These are phyloP conservation scores for Spodoptera picta DNA, from an alignment of 2,888 invertebrate species.

Conservation along the genomic window DNA sequence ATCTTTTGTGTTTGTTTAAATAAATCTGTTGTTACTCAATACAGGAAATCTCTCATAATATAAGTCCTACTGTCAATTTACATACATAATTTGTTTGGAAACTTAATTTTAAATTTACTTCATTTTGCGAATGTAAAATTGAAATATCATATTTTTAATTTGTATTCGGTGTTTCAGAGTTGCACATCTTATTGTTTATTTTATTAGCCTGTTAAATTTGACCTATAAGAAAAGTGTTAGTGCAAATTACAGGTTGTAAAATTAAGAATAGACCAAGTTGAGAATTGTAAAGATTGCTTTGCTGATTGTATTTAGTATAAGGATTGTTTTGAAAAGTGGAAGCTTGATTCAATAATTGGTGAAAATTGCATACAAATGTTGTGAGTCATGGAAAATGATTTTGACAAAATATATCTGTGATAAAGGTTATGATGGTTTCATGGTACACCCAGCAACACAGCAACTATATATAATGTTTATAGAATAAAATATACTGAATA, in stretches of 20 bases:
- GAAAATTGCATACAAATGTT: slow-evolving; percentile 49
- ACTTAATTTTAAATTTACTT: slow-evolving; percentile 1
- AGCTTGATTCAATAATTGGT: slow-evolving; percentile 45
- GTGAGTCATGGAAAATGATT: slow-evolving; percentile 52
- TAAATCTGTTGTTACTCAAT: slow-evolving; percentile 16
- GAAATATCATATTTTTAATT: no score
- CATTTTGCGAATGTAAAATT: slow-evolving; percentile 8
- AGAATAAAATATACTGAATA: slow-evolving; percentile 52
- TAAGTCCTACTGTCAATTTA: slow-evolving; percentile 53
- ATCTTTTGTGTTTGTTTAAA: slow-evolving; percentile 32
- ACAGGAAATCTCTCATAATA: slow-evolving; percentile 15
- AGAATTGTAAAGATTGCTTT: slow-evolving; percentile 46
- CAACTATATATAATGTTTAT: slow-evolving; percentile 43
- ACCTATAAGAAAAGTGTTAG: slow-evolving; percentile 24
- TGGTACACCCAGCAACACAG: slow-evolving; percentile 61
- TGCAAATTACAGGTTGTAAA: slow-evolving; percentile 39
- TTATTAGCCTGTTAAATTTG: slow-evolving; percentile 55
- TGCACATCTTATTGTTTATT: slow-evolving; percentile 39
- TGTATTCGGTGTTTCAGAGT: slow-evolving; percentile 37
- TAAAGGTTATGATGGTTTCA: slow-evolving; percentile 68
- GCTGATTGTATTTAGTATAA: slow-evolving; percentile 50
- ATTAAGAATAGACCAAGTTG: slow-evolving; percentile 30
- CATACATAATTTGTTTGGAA: slow-evolving; percentile 16
- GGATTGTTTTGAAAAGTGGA: slow-evolving; percentile 46
- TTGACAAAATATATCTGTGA: slow-evolving; percentile 70